A percentile compares a stretch with the other conserved stretches of the same genome.
Evolutionary conservation across 1,140 invertebrate species (phyloP).

Genomic region (Drosophila hydei): DNA sequence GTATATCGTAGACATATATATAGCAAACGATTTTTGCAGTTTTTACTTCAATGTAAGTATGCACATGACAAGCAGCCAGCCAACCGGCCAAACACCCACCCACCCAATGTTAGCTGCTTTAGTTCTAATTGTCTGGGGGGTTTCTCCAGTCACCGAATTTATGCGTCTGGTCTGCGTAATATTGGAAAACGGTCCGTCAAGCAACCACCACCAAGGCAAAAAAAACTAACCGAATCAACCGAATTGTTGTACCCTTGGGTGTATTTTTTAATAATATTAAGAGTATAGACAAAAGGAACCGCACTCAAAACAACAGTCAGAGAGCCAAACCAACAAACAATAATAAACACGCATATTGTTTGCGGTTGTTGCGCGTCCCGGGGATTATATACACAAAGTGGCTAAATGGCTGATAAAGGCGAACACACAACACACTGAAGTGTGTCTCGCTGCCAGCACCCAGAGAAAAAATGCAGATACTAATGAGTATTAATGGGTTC

Average conservation of each 20-base stretch:
- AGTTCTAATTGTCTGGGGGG: constrained; percentile 72
- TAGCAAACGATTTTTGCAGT: constrained; percentile 66
- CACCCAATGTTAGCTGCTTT: constrained; percentile 31
- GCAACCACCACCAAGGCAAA: constrained; percentile 36
- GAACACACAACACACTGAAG: constrained; percentile 58
- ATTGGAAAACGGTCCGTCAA: constrained; percentile 47
- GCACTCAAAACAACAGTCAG: constrained; percentile 39
- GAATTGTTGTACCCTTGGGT: constrained; percentile 76
- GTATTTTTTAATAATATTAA: constrained; percentile 82
- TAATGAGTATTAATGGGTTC: constrained; percentile 80
- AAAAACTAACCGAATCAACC: constrained; percentile 69
- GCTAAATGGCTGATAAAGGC: constrained; percentile 81
- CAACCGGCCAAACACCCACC: constrained; percentile 3
- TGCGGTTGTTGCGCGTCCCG: constrained; percentile 60
- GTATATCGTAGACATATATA: not conserved
- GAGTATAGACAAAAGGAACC: constrained; percentile 68
- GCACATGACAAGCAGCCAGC: constrained; percentile 37
- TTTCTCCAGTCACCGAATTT: constrained; percentile 54
- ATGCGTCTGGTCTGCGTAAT: constrained; percentile 58
- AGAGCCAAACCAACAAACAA: constrained; percentile 51
- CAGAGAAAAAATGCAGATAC: constrained; percentile 54
- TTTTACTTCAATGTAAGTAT: constrained; percentile 41
- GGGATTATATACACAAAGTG: constrained; percentile 74
- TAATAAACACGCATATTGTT: constrained; percentile 75
- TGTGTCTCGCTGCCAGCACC: constrained; percentile 23